Percentiles rank a stretch among this genome's conserved stretches.
phyloP scores from a whole-genome alignment of 2,113 vertebrate species.

The Neogale vison region DNA sequence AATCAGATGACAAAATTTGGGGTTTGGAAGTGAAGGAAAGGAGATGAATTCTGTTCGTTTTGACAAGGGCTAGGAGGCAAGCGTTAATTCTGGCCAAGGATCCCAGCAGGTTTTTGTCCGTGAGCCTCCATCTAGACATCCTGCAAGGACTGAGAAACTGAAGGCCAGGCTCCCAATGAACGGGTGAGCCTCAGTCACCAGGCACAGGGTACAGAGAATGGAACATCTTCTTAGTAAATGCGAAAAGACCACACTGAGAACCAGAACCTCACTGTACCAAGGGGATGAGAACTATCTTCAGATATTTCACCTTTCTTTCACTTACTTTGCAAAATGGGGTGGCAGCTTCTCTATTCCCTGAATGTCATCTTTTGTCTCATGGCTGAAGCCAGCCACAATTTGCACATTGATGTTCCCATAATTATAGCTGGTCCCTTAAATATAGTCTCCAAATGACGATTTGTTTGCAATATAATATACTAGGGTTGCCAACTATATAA shows the following conservation, averaged over 20 bases:
- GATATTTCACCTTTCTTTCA: constrained; percentile 33
- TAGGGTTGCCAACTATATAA: not conserved
- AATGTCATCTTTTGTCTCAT: constrained; percentile 37
- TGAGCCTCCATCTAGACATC: not conserved
- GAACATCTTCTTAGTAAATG: not conserved
- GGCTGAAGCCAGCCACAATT: constrained; percentile 20
- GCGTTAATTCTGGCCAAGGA: not conserved
- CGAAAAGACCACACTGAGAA: not conserved
- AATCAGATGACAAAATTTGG: not conserved
- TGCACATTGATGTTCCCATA: constrained; percentile 41
- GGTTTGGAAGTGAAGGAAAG: not conserved
- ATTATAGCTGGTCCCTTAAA: constrained; percentile 59
- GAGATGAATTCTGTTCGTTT: not conserved
- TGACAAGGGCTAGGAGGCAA: not conserved
- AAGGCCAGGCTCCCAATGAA: not conserved
- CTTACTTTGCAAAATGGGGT: not conserved
- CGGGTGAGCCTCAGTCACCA: not conserved
- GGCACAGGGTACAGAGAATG: not conserved
- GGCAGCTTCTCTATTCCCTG: not conserved
- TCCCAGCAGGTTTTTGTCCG: not conserved
- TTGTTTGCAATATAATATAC: constrained; percentile 41
- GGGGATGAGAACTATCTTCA: not conserved
- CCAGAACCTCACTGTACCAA: not conserved
- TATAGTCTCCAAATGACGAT: constrained; percentile 36
- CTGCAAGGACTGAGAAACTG: not conserved